A percentile compares a stretch with the other conserved stretches of the same genome.
Conservation (phyloP, 2,113 vertebrate genomes). For the Lethenteron reissneri region DNA sequence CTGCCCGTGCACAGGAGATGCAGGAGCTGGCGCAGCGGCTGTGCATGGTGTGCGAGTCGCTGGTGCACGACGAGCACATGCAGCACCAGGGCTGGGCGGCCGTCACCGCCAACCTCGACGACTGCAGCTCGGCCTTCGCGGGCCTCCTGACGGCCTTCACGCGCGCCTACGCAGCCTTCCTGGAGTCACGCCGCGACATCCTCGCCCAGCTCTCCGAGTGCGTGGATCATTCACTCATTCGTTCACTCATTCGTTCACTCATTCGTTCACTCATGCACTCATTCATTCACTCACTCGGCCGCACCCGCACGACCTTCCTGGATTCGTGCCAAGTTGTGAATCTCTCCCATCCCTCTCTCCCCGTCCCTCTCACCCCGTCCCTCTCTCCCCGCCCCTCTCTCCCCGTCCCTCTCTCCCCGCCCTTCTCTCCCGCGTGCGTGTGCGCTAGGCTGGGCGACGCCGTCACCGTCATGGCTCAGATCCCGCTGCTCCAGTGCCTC, state of each 20-base stretch:
- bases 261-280: neutral
- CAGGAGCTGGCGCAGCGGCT: constrained; percentile 97
- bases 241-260: neutral
- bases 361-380: no score
- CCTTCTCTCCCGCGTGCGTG: neutral
- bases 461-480: constrained; percentile 88
- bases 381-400: neutral
- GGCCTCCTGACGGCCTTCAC: neutral
- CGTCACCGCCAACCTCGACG: constrained; percentile 96
- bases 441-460: constrained; percentile 58
- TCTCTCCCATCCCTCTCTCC: neutral
- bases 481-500: constrained; percentile 83
- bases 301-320: neutral
- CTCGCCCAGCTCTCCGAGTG: neutral
- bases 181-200: neutral
- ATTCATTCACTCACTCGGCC: neutral
- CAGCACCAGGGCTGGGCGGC: constrained; percentile 98
- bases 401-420: neutral
- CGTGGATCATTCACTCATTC: neutral
- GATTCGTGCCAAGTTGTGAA: no score
- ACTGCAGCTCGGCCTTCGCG: constrained; percentile 37
- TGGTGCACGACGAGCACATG: constrained; percentile 94
- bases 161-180: neutral
- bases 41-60: constrained; percentile 82
- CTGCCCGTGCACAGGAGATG: constrained; percentile 49